phyloP scores from a whole-genome alignment of 2,888 invertebrate genomes.

The Amblyteles armatorius region DNA sequence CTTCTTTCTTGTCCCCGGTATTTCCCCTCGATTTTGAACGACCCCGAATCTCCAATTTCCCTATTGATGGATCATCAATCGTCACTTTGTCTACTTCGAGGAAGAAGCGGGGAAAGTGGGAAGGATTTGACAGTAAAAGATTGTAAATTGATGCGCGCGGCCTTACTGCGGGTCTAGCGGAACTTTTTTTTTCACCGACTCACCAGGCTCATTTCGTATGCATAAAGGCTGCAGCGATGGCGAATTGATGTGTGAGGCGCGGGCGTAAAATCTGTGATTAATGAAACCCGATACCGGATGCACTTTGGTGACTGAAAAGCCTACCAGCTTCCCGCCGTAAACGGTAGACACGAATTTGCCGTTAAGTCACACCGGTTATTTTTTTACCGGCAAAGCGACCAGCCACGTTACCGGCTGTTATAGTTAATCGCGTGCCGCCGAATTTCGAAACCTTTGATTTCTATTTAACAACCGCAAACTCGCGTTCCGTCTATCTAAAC shows the following conservation, averaged over 20 bases:
- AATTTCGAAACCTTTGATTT: too few species aligned
- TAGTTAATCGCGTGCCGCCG: too few species aligned
- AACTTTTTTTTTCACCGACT: not conserved
- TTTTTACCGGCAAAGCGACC: not conserved
- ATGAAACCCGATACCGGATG: conserved; percentile 8
- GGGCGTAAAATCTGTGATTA: conserved; percentile 4
- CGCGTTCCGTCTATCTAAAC: not conserved
- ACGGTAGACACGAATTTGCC: not conserved
- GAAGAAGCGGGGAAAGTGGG: too few species aligned
- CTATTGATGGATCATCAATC: conserved; percentile 41
- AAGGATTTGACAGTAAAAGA: not conserved
- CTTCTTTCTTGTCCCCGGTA: not conserved
- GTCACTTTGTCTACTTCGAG: conserved; percentile 19
- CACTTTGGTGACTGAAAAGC: conserved; percentile 7
- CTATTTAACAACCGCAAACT: not conserved
- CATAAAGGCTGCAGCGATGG: not conserved
- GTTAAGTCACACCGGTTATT: not conserved
- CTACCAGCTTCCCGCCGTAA: not conserved
- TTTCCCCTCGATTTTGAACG: not conserved
- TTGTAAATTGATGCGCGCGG: not conserved
- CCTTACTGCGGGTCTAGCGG: not conserved
- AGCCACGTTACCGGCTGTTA: not conserved
- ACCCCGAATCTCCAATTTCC: conserved; percentile 34
- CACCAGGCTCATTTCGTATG: not conserved
- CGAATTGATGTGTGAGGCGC: not conserved